Conservation (phyloP, 2,797 vertebrate species). For the Rhynchotus rufescens region DNA sequence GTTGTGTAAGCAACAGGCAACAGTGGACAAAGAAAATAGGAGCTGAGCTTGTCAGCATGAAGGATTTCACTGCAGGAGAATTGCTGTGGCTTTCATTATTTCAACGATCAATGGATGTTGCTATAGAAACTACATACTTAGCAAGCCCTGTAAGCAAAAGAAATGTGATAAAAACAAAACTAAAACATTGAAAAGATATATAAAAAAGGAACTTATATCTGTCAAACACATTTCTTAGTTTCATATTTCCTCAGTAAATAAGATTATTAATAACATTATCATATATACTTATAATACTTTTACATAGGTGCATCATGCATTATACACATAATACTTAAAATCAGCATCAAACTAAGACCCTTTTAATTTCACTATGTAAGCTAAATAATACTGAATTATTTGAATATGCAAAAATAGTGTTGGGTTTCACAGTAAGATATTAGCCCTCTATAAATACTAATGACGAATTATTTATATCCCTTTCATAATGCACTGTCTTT, state of each 20-base stretch:
- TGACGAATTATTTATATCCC: neutral
- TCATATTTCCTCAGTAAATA: constrained; percentile 43
- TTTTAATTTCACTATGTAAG: constrained; percentile 48
- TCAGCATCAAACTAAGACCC: constrained; percentile 8
- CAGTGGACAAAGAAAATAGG: constrained; percentile 76
- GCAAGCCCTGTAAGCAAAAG: constrained; percentile 66
- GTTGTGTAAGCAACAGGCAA: constrained; percentile 64
- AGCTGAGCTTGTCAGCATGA: constrained; percentile 75
- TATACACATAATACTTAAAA: constrained; percentile 50
- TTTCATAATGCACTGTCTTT: neutral
- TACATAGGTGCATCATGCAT: constrained; percentile 6
- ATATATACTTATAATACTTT: constrained; percentile 36
- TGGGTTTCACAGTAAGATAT: neutral
- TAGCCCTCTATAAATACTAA: neutral
- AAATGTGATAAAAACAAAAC: constrained; percentile 71
- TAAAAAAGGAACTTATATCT: constrained; percentile 52
- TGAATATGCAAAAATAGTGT: neutral
- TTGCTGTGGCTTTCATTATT: constrained; percentile 80
- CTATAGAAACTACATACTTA: constrained; percentile 84
- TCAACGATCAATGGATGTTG: constrained; percentile 79
- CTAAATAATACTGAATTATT: neutral
- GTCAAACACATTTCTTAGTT: constrained; percentile 21
- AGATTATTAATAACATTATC: neutral
- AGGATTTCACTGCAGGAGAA: constrained; percentile 79
- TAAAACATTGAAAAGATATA: neutral